Base-by-base conservation (phyloP, 2,888 invertebrate genomes). In the Eucriotettix oculatus region DNA sequence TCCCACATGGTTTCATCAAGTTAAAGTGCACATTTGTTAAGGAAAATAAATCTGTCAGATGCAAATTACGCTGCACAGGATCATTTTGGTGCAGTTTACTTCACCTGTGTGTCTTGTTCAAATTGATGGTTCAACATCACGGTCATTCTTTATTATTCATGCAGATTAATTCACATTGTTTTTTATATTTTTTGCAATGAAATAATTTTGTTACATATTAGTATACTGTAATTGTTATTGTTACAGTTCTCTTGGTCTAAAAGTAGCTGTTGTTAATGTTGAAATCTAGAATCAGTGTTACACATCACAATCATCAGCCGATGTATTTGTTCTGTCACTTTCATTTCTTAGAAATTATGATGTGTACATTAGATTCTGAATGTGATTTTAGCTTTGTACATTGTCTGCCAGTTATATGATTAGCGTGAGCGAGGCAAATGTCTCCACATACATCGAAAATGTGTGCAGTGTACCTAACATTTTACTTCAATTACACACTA, bases 91-190 rank as follows among this genome's bases (percentile, higher is more conserved):
- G 48, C 48, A 48, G 48, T 60, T 60, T 61, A 58, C 58, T 61
- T 61, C 61, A 61, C 61, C 56, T 61, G 61, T 61, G 61, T 61
- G 61, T 61, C 61, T 61, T 61, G 58, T 61, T 61, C 54, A 57
- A 61, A 56, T 60, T 60, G 52, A 52, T 42, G 56, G 56, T 60
- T n/a, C 52, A 54, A 52, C 56, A 58, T 61, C 55, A 43, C 61
- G 58, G 56, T 42, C 56, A 53, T 58, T 60, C 58, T 61, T 61
- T 61, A 56, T 58, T 58, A 61, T 55, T 61, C 52, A 55, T 58
- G 61, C 58, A 56, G 56, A 60, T 60, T 58, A 57, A 57, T 56
- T 60, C 54, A 58, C 56, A 52, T 57, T 57, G 16, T 61, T 61
- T 61, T 61, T 56, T 61, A 61, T 61, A 61, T 61, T 61, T 61